Evolutionary conservation across 2,888 invertebrate genomes (phyloP).

Genomic region (Diarsia mendica): DNA sequence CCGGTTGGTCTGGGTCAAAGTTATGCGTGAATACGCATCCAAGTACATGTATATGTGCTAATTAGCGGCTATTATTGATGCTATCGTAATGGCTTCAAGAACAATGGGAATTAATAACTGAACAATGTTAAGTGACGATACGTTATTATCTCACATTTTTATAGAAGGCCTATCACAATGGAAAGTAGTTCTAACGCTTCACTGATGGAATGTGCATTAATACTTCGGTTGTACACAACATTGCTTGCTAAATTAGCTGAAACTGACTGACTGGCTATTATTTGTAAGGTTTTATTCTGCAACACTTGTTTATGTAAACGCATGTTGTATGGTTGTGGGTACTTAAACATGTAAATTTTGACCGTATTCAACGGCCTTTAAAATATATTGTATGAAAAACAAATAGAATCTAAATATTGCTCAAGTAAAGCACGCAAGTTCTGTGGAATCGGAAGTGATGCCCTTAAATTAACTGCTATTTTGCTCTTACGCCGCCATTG

Average conservation of each 20-base stretch:
- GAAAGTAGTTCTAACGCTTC: conserved; percentile 44
- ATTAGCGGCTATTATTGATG: conserved; percentile 65
- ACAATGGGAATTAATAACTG: conserved; percentile 63
- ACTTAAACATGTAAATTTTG: conserved; percentile 47
- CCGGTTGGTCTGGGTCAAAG: conserved; percentile 69
- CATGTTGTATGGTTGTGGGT: conserved; percentile 24
- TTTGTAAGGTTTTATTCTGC: conserved; percentile 2
- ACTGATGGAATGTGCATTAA: conserved; percentile 4
- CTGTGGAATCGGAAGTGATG: not conserved
- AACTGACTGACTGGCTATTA: not conserved
- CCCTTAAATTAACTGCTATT: conserved; percentile 8
- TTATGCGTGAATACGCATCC: conserved; percentile 57
- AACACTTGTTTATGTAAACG: not conserved
- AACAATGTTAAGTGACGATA: conserved; percentile 45
- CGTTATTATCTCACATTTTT: conserved; percentile 49
- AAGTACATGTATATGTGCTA: conserved; percentile 38
- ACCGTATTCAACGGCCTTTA: conserved; percentile 44
- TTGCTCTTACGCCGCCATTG: not conserved
- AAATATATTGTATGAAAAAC: conserved; percentile 44
- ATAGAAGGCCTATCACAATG: conserved; percentile 31
- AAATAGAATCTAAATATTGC: conserved; percentile 50
- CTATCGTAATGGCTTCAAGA: conserved; percentile 59
- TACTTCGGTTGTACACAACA: not conserved
- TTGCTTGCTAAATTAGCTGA: not conserved
- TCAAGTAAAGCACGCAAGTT: conserved; percentile 30